These are phyloP conservation scores for Henricia sp. DNA, from an alignment of 53 echinoderm and acorn worm genomes.

Conservation along the genomic window DNA sequence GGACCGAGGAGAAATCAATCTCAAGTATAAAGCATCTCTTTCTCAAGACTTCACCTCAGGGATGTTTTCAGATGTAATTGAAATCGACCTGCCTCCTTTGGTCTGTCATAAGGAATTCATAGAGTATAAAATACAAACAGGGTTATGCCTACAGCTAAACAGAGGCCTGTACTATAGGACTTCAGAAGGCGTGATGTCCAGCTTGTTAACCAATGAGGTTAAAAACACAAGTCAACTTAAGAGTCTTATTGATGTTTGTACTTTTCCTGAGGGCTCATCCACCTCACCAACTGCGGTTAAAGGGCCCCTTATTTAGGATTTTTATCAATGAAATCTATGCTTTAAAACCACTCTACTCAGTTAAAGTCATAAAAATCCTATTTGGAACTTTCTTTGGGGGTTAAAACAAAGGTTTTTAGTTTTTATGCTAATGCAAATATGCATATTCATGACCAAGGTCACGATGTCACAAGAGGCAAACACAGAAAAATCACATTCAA, in stretches of 20 bases:
- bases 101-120: conserved; percentile 24
- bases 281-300: no score
- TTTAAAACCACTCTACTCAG: neutral
- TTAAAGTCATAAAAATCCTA: no score
- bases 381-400: no score
- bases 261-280: neutral
- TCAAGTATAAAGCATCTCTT: neutral
- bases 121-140: neutral
- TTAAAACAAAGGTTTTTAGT: no score
- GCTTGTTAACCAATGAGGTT: conserved; percentile 23
- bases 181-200: conserved; percentile 16
- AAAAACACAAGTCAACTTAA: neutral
- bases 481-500: no score
- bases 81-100: conserved; percentile 2
- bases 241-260: neutral
- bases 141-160: neutral
- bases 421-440: no score
- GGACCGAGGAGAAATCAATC: no score
- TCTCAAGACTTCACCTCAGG: neutral
- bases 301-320: no score
- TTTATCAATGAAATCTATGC: no score
- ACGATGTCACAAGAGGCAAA: no score
- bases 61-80: conserved; percentile 6
- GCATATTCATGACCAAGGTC: no score
- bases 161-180: neutral